Conservation (phyloP, 2,113 vertebrate species). For the Trinectes maculatus region DNA sequence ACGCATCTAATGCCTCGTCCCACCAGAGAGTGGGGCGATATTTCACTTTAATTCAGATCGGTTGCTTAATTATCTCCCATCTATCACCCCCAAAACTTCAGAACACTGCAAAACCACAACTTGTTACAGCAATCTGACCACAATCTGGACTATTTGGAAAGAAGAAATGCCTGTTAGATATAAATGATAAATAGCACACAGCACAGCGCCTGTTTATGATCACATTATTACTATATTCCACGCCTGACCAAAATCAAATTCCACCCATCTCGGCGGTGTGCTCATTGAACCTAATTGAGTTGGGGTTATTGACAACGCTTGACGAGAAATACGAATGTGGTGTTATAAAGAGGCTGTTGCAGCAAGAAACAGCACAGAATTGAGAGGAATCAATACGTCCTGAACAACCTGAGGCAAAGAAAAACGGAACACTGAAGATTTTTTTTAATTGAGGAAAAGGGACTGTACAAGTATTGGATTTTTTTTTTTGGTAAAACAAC, state of each 20-base stretch:
- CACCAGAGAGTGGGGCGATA: constrained; percentile 59
- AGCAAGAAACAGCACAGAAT: constrained; percentile 13
- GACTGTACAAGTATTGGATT: constrained; percentile 3
- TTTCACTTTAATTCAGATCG: constrained; percentile 71
- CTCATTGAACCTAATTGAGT: background rate
- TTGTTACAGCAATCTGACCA: background rate
- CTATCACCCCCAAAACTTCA: background rate
- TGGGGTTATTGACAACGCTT: background rate
- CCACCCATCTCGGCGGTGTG: too few species aligned
- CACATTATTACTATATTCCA: background rate
- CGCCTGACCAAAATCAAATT: background rate
- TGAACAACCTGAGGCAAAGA: constrained; percentile 32
- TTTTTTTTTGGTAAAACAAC: background rate
- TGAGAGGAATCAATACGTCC: constrained; percentile 48
- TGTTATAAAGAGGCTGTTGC: constrained; percentile 15
- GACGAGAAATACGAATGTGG: background rate
- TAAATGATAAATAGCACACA: constrained; percentile 15
- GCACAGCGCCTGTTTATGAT: background rate
- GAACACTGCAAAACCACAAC: background rate
- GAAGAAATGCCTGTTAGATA: too few species aligned
- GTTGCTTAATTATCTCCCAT: constrained; percentile 39
- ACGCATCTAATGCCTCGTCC: constrained; percentile 72
- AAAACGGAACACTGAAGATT: constrained; percentile 6
- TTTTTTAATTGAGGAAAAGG: constrained; percentile 51
- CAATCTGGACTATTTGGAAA: background rate